Evolutionary conservation across 2,888 invertebrate species (phyloP), one percentile per base, ranked within the genome.

Genomic region (Petrolisthes cinctipes): DNA sequence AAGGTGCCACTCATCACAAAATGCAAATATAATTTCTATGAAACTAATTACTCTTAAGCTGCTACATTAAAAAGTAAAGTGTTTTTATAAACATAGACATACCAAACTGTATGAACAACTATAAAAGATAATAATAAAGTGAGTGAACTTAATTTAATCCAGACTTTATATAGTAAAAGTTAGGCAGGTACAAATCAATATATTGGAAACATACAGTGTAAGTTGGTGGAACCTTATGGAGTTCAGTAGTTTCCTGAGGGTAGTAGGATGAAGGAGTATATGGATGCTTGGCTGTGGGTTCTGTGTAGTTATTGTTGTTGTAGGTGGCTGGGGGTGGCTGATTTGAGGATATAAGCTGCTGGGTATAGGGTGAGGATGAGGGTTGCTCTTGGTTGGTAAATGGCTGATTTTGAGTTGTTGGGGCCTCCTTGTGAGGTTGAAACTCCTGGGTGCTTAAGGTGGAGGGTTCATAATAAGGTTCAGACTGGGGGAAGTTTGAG

Each of bases 201-300:
- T 37, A 54, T 23, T 66, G 4, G 9, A 57, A 82, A 82, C 81
- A 51, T 82, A 82, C 81, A 82, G 81, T 82, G n/a, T 61, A 82
- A n/a, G 20, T 11, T 23, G 81, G 23, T 4, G 81, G 68, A 66
- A 37, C 66, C n/a, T 82, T 61, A n/a, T 51, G 51, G 37, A 66
- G 37, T 23, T 37, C 66, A 7, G 66, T 37, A 14, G 61, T 53
- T n/a, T 82, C 66, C 23, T 61, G 81, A 14, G 23, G 23, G 14
- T 23, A 54, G 17, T 17, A 82, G 81, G 81, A 37, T 11, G 66
- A 71, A 7, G 37, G 23, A 37, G 61, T n/a, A 51, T 14, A 53
- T 37, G 66, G 37, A 66, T 82, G 66, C 17, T 37, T 66, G 6
- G 20, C 11, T 14, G 81, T 23, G 51, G 66, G 66, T 23, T 82